phyloP scores from a whole-genome alignment of 2,797 vertebrate genomes.

The Apogon hyalosoma region DNA sequence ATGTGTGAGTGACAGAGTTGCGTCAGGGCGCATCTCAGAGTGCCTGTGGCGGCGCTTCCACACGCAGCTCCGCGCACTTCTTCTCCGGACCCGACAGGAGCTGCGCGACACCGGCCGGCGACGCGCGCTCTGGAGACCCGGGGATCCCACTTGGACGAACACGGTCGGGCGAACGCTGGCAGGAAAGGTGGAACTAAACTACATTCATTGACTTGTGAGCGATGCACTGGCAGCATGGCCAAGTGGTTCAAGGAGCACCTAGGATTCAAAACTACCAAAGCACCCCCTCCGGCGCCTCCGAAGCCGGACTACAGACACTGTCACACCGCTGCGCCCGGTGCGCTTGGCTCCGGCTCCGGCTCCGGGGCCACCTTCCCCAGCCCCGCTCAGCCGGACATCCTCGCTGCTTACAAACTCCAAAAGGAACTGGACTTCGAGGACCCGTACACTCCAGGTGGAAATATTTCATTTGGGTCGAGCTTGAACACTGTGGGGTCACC shows the following conservation, averaged over 20 bases:
- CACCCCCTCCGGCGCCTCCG: constrained; percentile 91
- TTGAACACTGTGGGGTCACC: constrained; percentile 77
- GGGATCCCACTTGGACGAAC: constrained; percentile 45
- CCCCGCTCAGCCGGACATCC: constrained; percentile 91
- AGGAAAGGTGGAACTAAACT: constrained; percentile 71
- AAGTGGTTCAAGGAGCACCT: constrained; percentile 98
- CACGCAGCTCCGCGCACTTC: constrained; percentile 19
- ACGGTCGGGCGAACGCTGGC: constrained; percentile 57
- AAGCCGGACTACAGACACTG: constrained; percentile 93
- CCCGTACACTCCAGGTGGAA: constrained; percentile 89
- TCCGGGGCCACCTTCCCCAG: constrained; percentile 77
- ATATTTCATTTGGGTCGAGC: constrained; percentile 76
- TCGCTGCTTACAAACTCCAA: constrained; percentile 95
- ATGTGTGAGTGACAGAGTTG: constrained; percentile 67
- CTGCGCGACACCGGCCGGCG: constrained; percentile 29
- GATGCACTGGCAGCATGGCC: constrained; percentile 94
- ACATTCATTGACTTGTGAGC: constrained; percentile 82
- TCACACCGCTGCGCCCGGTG: constrained; percentile 77
- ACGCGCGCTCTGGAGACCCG: constrained; percentile 57
- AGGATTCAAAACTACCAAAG: constrained; percentile 94
- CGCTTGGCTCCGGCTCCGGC: constrained; percentile 79
- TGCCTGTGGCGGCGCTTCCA: constrained; percentile 15
- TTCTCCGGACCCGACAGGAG: constrained; percentile 47
- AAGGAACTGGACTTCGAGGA: constrained; percentile 97
- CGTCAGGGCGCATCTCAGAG: constrained; percentile 58